Evolutionary conservation across 2,888 invertebrate genomes (phyloP).

Genomic region (Drosophila mulleri): DNA sequence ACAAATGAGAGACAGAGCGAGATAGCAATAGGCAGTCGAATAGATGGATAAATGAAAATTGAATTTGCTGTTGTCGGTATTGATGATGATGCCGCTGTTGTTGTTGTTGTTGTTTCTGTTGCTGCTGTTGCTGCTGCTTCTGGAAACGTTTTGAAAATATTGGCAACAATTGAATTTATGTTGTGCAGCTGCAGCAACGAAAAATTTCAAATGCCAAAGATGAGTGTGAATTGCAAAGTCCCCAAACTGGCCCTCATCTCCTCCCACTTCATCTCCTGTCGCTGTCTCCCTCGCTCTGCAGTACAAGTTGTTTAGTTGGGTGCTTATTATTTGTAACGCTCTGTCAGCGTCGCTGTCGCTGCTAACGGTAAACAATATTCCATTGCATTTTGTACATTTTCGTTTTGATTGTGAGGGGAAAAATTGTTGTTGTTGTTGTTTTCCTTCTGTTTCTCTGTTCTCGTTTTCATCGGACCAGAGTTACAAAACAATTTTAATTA

Average conservation of each 20-base stretch:
- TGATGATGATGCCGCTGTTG: slow-evolving; percentile 25
- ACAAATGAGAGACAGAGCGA: slow-evolving; percentile 11
- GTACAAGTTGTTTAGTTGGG: slow-evolving; percentile 25
- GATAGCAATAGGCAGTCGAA: slow-evolving; percentile 20
- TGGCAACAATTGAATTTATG: slow-evolving; percentile 73
- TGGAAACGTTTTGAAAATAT: slow-evolving; percentile 59
- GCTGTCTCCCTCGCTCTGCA: neutral
- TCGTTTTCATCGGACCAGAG: slow-evolving; percentile 22
- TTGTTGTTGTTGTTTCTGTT: slow-evolving; percentile 21
- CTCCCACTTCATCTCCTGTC: neutral
- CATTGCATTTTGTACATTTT: slow-evolving; percentile 40
- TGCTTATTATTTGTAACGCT: slow-evolving; percentile 28
- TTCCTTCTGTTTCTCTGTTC: slow-evolving; percentile 19
- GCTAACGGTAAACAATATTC: slow-evolving; percentile 54
- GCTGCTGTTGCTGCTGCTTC: slow-evolving; percentile 27
- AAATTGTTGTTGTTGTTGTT: slow-evolving; percentile 13
- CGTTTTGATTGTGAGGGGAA: slow-evolving; percentile 27
- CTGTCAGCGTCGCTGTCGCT: slow-evolving; percentile 10
- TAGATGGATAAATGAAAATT: slow-evolving; percentile 58
- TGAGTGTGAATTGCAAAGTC: slow-evolving; percentile 45
- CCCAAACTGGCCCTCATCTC: slow-evolving; percentile 14
- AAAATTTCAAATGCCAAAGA: slow-evolving; percentile 36
- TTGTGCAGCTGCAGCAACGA: slow-evolving; percentile 35
- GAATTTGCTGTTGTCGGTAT: slow-evolving; percentile 42
- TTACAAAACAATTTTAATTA: slow-evolving; percentile 54